Evolutionary conservation across 2,888 invertebrate genomes (phyloP), one percentile per base, ranked within the genome.

Genomic region (Dione vanillae): DNA sequence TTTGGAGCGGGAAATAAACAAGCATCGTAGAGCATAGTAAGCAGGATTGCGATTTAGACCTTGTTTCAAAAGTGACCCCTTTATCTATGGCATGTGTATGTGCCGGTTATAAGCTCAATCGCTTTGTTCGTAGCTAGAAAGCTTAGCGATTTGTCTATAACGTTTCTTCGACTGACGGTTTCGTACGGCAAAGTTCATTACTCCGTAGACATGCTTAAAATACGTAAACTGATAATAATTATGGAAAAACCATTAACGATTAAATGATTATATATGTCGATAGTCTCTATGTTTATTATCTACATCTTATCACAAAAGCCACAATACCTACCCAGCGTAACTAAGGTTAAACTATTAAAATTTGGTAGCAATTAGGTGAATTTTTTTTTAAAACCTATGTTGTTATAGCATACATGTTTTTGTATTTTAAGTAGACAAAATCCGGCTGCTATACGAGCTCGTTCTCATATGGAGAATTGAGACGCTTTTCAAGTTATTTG

Each of bases 1-100:
- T 92, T 93, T 91, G 89, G 92, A 84, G 80, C 87, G 87, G 82
- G 86, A 87, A 84, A 83, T 85, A 85, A 86, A 85, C 83, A 83
- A 75, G 84, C 80, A 80, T 76, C 70, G 85, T 79, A 56, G 79
- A 79, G 92, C 88, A 91, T 92, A 91, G 85, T 83, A 90, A 92
- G 77, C 82, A 88, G 88, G 74, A 74, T 72, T 76, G 76, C 72
- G 77, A 81, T 70, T 83, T 83, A 81, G 82, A 80, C 76, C 79
- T 82, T 80, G 76, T 77, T 76, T 81, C 45, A 61, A 80, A 74
- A 71, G 71, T 74, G 75, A 75, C 70, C 74, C 71, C 72, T 74
- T 67, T 76, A 67, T 58, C 68, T 54, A 35, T 20, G 52, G 52
- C 20, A 14, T 49, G 49, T 49, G 27, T 12, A 14, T 16, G 14